Base-by-base conservation (phyloP, 64 coral and sea anemone genomes). In the Trachythela sp. region DNA sequence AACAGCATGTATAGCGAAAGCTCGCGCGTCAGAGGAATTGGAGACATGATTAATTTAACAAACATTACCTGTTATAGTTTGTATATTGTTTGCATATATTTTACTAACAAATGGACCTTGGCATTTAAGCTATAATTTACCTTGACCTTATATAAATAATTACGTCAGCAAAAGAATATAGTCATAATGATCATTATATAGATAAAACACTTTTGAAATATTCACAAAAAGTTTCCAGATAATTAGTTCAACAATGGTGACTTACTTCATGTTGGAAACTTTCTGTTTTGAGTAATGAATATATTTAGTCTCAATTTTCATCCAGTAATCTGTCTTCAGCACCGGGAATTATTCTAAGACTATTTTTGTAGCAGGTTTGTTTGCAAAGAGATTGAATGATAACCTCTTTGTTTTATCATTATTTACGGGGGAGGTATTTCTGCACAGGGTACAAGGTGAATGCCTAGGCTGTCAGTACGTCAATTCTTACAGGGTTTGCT, bases 391-490 rank as follows among this genome's bases (percentile, higher is more conserved):
- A 64, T 64, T 64, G 56, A 64, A 22, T 27, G 56, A 64, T 64
- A 64, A 64, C 56, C 56, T 64, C 56, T n/a, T 64, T 64, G 56
- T 64, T 64, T n/a, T n/a, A 27, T 64, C 26, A n/a, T 64, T 64
- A n/a, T 64, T 64, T 2, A 27, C 56, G 26, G 56, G 56, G 56
- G 56, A 64, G 56, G 56, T 11, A 64, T 27, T 26, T 26, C 56
- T 64, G 15, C 26, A n/a, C 24, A 27, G 56, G 18, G 15, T 52
- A 64, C 56, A 64, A 52, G 49, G 49, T 52, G 20, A 64, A 64
- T 8, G 26, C 56, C 56, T 24, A 24, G 56, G 26, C 8, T 20
- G 15, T 64, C 56, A 26, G 6, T 64, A 64, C 56, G 4, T 64
- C 26, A 64, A 64, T n/a, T 64, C 8, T 20, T 27, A 27, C 56